Evolutionary conservation across 2,888 invertebrate species (phyloP).

Genomic region (Rhagonycha lutea): DNA sequence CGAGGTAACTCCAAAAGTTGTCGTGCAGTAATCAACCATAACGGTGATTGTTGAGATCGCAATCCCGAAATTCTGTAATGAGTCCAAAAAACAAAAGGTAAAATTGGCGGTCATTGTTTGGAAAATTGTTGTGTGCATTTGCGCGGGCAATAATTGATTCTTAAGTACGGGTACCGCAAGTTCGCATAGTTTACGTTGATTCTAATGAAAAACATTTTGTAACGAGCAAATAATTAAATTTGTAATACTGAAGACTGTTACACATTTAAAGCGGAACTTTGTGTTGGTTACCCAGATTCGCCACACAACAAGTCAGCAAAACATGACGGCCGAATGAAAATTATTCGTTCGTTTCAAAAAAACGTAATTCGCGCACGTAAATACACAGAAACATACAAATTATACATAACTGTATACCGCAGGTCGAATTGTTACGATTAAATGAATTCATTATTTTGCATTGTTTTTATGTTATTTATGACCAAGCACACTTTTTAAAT

Average conservation of each 20-base stretch:
- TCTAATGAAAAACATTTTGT: not conserved
- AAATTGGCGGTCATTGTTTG: not conserved
- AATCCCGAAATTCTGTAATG: not conserved
- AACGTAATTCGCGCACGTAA: constrained; percentile 10
- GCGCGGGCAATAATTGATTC: not conserved
- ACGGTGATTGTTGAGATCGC: not conserved
- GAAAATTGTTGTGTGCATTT: not conserved
- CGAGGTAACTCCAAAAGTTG: constrained; percentile 14
- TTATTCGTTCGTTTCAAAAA: constrained; percentile 9
- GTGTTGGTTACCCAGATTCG: not conserved
- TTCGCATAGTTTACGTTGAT: not conserved
- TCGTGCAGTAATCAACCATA: constrained; percentile 1
- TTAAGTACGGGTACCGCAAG: not conserved
- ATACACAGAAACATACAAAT: constrained; percentile 27
- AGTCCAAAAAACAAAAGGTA: not conserved
- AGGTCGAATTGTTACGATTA: not conserved
- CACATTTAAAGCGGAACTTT: not conserved
- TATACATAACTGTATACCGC: constrained; percentile 24
- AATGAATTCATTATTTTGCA: not conserved
- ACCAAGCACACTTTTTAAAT: not conserved
- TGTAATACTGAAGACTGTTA: not conserved
- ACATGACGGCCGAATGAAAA: constrained; percentile 1
- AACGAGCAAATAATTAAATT: not conserved
- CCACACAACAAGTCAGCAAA: not conserved
- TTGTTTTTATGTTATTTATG: not conserved